Evolutionary conservation across 2,797 vertebrate species (phyloP), one percentile per base, ranked within the genome.

Genomic region (Sparus aurata): DNA sequence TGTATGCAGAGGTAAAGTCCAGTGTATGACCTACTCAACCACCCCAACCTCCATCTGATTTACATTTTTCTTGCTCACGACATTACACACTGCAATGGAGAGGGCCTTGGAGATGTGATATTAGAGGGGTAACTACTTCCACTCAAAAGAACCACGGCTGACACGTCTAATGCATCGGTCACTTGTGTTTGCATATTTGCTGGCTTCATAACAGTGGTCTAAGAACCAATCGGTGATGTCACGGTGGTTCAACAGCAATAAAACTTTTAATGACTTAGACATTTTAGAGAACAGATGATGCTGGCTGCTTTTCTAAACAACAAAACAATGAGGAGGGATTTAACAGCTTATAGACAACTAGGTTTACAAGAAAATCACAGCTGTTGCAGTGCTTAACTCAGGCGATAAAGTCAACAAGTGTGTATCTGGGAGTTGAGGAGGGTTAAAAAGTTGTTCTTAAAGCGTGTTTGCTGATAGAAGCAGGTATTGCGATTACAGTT

Each of bases 381-480:
- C 41, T 55, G 17, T 54, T 12, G 3, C n/a, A 46, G 30, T 25
- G 4, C 18, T 46, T 55, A 25, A 15, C 47, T 43, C 15, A 11
- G 11, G 8, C 25, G 6, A 65, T 9, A 41, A 30, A 67, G 43
- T 55, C 45, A 38, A 23, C 30, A 20, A 47, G 17, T 18, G 18
- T 50, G 7, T 45, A 50, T 30, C 41, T 30, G 20, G 15, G 22
- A 38, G 34, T 23, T 67, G 27, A 20, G 17, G 17, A 16, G 15
- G 58, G 38, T 73, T 70, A 43, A 49, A 25, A 20, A 52, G 18
- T 22, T 63, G 30, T 11, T 68, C 15, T n/a, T 9, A 38, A 70
- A 34, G 12, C 13, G 23, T 67, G 61, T 69, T 58, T 78, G 66
- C 58, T 84, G 84, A 81, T 79, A 60, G 60, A 47, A 53, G 59